These are phyloP conservation scores for Cyrtonyx montezumae DNA, from an alignment of 2,113 vertebrate species.

Conservation along the genomic window DNA sequence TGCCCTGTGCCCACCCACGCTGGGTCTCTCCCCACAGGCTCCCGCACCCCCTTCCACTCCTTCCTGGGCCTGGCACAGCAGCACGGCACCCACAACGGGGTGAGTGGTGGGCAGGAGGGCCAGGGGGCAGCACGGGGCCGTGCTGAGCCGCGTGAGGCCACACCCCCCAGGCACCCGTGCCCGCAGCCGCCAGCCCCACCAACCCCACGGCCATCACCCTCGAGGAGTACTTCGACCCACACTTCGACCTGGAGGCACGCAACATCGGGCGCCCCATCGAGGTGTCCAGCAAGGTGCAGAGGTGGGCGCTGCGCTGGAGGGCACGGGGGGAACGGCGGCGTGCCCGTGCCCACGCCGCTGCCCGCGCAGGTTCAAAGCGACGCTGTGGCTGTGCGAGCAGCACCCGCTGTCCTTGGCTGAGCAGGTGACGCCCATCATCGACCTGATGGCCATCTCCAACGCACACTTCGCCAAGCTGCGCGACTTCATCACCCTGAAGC, in stretches of 20 bases:
- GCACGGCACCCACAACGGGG: slow-evolving; percentile 89
- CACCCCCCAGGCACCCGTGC: slow-evolving; percentile 82
- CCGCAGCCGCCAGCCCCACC: slow-evolving; percentile 88
- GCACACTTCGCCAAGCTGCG: slow-evolving; percentile 94
- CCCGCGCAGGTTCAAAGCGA: slow-evolving; percentile 90
- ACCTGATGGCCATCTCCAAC: slow-evolving; percentile 98
- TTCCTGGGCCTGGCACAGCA: slow-evolving; percentile 97
- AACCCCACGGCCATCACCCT: slow-evolving; percentile 93
- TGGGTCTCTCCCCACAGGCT: slow-evolving; percentile 71
- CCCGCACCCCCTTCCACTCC: slow-evolving; percentile 95
- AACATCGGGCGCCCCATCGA: slow-evolving; percentile 94
- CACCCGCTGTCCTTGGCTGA: slow-evolving; percentile 93
- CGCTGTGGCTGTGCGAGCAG: slow-evolving; percentile 94
- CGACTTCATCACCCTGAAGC: slow-evolving; percentile 93
- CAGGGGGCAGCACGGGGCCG: fast-evolving
- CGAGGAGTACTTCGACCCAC: slow-evolving; percentile 93
- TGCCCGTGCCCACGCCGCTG: not conserved
- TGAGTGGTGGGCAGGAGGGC: slow-evolving; percentile 68
- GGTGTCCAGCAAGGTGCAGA: slow-evolving; percentile 97
- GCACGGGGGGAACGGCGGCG: not conserved
- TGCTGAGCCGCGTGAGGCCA: fast-evolving
- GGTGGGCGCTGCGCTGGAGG: slow-evolving; percentile 74
- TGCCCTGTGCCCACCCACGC: not conserved
- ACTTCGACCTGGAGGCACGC: slow-evolving; percentile 82
- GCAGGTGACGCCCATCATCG: slow-evolving; percentile 95